Evolutionary conservation across 1,140 invertebrate genomes (phyloP).

Genomic region (Wiebesia pumilae): DNA sequence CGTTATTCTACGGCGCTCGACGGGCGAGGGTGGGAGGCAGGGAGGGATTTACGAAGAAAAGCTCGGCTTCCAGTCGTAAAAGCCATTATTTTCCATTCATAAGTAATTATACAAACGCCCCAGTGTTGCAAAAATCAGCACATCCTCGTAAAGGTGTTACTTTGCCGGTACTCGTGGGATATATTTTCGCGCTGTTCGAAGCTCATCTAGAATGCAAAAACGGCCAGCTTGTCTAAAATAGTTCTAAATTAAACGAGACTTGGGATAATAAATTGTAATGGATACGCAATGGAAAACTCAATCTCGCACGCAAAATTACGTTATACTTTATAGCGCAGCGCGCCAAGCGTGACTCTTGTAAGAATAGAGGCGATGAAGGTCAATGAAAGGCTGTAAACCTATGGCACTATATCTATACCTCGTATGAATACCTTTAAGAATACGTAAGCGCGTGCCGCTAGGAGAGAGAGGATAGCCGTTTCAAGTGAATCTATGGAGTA

Average conservation of each 20-base stretch:
- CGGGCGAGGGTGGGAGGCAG: too few relatives aligned
- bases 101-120: neutral
- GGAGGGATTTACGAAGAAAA: neutral
- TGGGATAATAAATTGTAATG: neutral
- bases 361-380: slow-evolving; percentile 28
- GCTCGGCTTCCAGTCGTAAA: neutral
- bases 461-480: slow-evolving; percentile 1
- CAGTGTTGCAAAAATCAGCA: neutral
- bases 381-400: slow-evolving; percentile 26
- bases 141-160: neutral
- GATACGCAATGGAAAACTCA: neutral
- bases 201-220: too few relatives aligned
- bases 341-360: neutral
- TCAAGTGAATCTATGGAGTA: slow-evolving; percentile 4
- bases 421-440: slow-evolving; percentile 21
- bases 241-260: neutral
- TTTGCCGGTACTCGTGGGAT: neutral
- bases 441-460: slow-evolving; percentile 22
- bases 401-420: neutral
- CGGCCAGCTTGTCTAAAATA: too few relatives aligned
- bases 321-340: neutral
- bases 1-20: neutral
- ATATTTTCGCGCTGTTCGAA: too few relatives aligned
- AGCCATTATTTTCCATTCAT: neutral
- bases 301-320: neutral